phyloP scores from a whole-genome alignment of 1,140 invertebrate species.

The Drosophila tani region DNA sequence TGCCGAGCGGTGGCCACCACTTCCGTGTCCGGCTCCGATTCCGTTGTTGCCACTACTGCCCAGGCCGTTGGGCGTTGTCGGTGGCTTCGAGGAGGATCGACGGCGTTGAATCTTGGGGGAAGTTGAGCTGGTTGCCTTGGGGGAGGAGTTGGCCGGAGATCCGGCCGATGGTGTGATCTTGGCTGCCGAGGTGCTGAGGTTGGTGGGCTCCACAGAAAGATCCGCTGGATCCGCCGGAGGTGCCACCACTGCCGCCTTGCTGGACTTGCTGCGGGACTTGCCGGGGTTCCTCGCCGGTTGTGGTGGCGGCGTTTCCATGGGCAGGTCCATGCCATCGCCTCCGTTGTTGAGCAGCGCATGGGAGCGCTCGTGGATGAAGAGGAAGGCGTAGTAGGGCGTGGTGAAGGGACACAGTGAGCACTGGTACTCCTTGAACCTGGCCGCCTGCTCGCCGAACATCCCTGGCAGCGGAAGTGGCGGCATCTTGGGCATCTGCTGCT shows the following conservation, averaged over 20 bases:
- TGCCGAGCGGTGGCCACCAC: slow-evolving; percentile 53
- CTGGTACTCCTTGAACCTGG: slow-evolving; percentile 90
- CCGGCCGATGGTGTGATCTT: slow-evolving; percentile 23
- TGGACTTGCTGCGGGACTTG: slow-evolving; percentile 42
- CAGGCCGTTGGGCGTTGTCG: slow-evolving; percentile 52
- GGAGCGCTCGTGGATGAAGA: slow-evolving; percentile 95
- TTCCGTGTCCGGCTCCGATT: slow-evolving; percentile 11
- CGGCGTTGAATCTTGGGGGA: slow-evolving; percentile 35
- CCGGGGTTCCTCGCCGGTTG: slow-evolving; percentile 11
- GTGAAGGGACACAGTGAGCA: slow-evolving; percentile 95
- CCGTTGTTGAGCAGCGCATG: slow-evolving; percentile 86
- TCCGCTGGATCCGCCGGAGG: slow-evolving; percentile 8
- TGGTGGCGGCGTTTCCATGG: slow-evolving; percentile 34
- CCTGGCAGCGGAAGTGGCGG: slow-evolving; percentile 84
- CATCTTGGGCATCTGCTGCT: slow-evolving; percentile 60
- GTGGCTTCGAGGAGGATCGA: slow-evolving; percentile 18
- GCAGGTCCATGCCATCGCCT: slow-evolving; percentile 45
- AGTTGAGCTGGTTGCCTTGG: slow-evolving; percentile 42
- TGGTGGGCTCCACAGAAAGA: slow-evolving; percentile 56
- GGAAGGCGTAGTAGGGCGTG: slow-evolving; percentile 94
- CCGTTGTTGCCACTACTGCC: slow-evolving; percentile 14
- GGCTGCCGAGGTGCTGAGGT: slow-evolving; percentile 50
- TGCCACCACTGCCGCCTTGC: slow-evolving; percentile 10
- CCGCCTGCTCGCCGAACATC: slow-evolving; percentile 86
- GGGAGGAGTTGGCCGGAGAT: slow-evolving; percentile 19